Percentiles rank a stretch among this genome's conserved stretches.
phyloP scores from a whole-genome alignment of 2,113 vertebrate species.

The Emydura subglobosa region DNA sequence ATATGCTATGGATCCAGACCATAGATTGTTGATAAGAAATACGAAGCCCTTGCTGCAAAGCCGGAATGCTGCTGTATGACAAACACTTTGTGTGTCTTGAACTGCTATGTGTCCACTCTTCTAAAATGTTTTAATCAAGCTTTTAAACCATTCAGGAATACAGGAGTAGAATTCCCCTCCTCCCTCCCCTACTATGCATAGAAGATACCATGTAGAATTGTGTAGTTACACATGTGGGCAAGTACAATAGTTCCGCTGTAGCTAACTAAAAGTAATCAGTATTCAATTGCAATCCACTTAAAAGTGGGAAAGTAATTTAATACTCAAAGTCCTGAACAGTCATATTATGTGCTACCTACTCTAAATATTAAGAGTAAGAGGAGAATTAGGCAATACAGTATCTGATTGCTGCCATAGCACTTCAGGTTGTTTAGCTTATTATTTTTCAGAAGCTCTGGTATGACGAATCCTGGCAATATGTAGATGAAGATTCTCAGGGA shows the following conservation, averaged over 20 bases:
- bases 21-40: slow-evolving; percentile 91
- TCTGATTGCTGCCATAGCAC: fast-evolving
- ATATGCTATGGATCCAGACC: slow-evolving; percentile 96
- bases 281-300: not conserved
- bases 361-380: not conserved
- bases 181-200: not conserved
- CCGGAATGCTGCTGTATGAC: slow-evolving; percentile 95
- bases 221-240: not conserved
- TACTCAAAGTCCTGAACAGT: not conserved
- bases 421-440: not conserved
- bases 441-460: not conserved
- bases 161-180: not conserved
- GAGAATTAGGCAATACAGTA: not conserved
- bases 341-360: fast-evolving
- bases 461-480: not conserved
- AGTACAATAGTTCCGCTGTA: not conserved
- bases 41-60: slow-evolving; percentile 98
- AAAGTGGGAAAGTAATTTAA: not conserved
- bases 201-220: not conserved
- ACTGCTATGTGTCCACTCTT: not conserved
- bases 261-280: not conserved
- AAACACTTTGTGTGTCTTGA: not conserved
- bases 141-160: not conserved
- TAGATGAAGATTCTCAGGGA: not conserved
- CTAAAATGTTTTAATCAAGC: not conserved